Evolutionary conservation across 2,797 vertebrate species (phyloP).

Genomic region (Cynopterus sphinx): DNA sequence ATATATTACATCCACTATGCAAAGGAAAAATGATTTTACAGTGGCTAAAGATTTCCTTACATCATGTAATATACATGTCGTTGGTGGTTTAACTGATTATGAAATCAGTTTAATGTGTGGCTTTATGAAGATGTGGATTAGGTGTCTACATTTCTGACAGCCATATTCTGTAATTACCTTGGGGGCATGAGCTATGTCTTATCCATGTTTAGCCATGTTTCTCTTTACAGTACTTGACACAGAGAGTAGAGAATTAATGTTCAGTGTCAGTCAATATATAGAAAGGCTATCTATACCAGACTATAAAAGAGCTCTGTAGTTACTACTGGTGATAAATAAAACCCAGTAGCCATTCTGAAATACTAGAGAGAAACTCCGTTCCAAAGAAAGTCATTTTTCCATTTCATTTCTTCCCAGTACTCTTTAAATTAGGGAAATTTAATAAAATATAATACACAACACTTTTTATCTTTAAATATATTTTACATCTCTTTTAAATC

Average conservation of each 20-base stretch:
- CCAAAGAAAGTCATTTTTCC: background rate
- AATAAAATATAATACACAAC: background rate
- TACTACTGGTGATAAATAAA: background rate
- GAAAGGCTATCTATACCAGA: background rate
- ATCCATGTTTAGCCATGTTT: background rate
- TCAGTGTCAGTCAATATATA: background rate
- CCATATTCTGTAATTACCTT: slow-evolving; percentile 18
- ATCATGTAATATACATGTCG: background rate
- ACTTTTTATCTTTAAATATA: background rate
- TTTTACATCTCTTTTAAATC: background rate
- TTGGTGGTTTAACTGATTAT: background rate
- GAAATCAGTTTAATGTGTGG: background rate
- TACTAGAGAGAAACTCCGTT: background rate
- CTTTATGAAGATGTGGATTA: background rate
- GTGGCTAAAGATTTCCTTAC: background rate
- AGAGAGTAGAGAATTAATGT: background rate
- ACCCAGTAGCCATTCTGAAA: background rate
- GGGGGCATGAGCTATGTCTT: background rate
- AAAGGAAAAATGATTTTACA: background rate
- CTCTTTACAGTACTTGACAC: background rate
- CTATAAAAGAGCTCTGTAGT: background rate
- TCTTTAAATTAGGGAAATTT: slow-evolving; percentile 12
- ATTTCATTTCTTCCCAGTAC: background rate
- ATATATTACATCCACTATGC: background rate
- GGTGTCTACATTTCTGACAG: background rate